A percentile compares a stretch with the other conserved stretches of the same genome.
These are phyloP conservation scores for Alethe castanea DNA, from an alignment of 2,113 vertebrate species.

Conservation along the genomic window DNA sequence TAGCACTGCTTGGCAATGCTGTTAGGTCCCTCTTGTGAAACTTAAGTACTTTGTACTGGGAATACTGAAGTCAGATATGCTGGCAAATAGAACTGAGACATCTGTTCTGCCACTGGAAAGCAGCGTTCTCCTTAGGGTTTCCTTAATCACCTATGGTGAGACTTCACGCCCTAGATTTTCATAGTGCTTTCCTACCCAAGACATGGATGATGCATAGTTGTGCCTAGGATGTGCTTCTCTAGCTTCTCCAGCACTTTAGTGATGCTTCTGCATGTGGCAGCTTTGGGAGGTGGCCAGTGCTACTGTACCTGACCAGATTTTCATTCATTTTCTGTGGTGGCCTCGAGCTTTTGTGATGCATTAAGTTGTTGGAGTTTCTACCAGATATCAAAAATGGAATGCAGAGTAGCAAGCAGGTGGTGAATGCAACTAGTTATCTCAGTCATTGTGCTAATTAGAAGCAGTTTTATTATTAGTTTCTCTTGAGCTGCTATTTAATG, in stretches of 20 bases:
- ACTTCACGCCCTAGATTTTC: neutral
- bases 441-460: neutral
- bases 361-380: neutral
- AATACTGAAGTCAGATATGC: neutral
- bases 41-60: neutral
- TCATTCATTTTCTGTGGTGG: neutral
- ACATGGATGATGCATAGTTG: neutral
- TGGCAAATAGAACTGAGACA: neutral
- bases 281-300: neutral
- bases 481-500: neutral
- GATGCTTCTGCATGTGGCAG: neutral
- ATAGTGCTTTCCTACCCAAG: neutral
- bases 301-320: neutral
- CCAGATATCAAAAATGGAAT: neutral
- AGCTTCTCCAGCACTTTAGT: neutral
- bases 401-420: neutral
- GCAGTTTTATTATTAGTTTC: neutral
- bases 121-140: neutral
- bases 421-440: neutral
- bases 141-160: neutral
- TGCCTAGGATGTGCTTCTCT: neutral
- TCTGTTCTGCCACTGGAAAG: neutral
- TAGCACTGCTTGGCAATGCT: neutral
- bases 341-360: neutral
- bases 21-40: neutral